Evolutionary conservation across 2,888 invertebrate genomes (phyloP), one percentile per base, ranked within the genome.

Genomic region (Phytoseiulus persimilis): DNA sequence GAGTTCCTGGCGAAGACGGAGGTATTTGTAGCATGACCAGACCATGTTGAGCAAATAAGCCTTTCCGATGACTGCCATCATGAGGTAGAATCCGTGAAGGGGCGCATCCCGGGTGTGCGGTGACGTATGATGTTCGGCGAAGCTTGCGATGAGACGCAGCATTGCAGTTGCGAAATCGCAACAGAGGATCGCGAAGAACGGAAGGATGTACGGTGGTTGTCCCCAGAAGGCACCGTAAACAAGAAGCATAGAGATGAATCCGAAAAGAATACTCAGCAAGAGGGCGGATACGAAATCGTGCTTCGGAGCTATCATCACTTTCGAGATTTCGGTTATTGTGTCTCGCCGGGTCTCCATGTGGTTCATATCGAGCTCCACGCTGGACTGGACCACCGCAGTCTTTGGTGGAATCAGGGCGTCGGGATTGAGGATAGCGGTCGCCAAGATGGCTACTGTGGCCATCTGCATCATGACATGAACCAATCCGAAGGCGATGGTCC

Each of bases 401-500:
- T 32, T 87, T 39, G 87, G 45, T 39, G 32, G 39, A 23, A 39
- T 87, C 32, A 87, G 33, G 23, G 45, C n/a, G 6, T 87, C 87
- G 33, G 87, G 87, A 23, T 87, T 87, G 39, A 87, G 33, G n/a
- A 87, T 33, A 6, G 87, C 87, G 11, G 87, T 87, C 9, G 87
- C 87, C 5, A 87, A n/a, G 39, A 87, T 45, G 33, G 87, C 87
- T 6, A 87, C 32, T n/a, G 45, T n/a, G 0, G 87, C 87, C 87
- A 87, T 87, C 87, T 87, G 87, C 87, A 87, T 87, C 87, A 87
- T 87, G n/a, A 87, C 87, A n/a, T 87, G 87, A 28, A 87, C 6
- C 32, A 87, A 31, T n/a, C 87, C 87, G 28, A 33, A 45, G 28
- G 87, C 87, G 32, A 87, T 87, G 23, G 87, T 87, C 6, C 87